phyloP scores from a whole-genome alignment of 2,113 vertebrate species.

The Lycocorax pyrrhopterus region DNA sequence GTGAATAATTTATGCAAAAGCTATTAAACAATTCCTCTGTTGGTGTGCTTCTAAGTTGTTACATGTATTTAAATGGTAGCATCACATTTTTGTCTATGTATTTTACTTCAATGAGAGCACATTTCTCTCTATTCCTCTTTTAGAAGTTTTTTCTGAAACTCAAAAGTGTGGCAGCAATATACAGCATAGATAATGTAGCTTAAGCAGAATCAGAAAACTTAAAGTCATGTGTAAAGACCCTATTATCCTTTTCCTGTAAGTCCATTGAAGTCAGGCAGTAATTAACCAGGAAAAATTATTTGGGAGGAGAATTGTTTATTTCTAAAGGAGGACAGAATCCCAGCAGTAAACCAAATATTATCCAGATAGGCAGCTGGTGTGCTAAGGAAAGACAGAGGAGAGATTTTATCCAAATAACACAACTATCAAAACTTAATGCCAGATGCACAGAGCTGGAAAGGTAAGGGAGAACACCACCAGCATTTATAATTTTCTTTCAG shows the following conservation, averaged over 20 bases:
- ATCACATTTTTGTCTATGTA: neutral
- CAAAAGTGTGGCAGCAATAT: neutral
- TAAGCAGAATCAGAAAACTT: neutral
- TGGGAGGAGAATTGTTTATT: neutral
- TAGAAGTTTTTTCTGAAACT: neutral
- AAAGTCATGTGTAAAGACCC: accelerated
- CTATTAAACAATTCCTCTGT: neutral
- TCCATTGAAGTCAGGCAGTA: neutral
- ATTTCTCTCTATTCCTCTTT: neutral
- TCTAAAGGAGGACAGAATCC: neutral
- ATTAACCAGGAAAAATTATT: neutral
- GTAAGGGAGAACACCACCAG: neutral
- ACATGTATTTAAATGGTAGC: neutral
- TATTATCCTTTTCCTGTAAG: neutral
- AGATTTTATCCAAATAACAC: neutral
- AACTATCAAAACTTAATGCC: neutral
- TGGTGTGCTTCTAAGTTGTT: neutral
- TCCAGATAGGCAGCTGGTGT: neutral
- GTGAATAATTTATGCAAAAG: neutral
- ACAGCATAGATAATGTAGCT: neutral
- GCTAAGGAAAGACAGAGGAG: neutral
- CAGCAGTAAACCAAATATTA: neutral
- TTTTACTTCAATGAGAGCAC: neutral
- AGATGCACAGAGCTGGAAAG: accelerated
- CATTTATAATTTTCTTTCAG: neutral